Conservation (phyloP, 23 tunicate species). For the Botrylloides violaceus region DNA sequence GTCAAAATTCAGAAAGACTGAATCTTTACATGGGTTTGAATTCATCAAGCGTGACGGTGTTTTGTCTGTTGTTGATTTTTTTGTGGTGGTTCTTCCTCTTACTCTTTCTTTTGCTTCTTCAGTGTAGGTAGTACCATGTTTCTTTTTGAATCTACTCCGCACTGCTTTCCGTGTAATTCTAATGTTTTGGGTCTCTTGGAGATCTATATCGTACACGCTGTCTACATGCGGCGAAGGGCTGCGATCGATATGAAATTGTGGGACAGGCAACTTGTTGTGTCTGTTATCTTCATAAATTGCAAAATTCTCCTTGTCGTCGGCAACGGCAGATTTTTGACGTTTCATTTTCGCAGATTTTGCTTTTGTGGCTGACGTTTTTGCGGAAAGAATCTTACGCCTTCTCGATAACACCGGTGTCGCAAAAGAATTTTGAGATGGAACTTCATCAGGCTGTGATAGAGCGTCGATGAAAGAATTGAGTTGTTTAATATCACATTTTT, state of each 20-base stretch:
- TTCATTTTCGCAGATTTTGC: not conserved
- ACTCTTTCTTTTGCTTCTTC: conserved; percentile 36
- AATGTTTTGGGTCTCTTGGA: conserved; percentile 28
- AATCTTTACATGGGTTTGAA: too few species aligned
- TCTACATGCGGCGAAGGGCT: not conserved
- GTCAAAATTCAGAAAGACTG: not conserved
- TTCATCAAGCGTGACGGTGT: not conserved
- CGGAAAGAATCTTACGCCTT: not conserved
- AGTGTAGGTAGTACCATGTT: conserved; percentile 47
- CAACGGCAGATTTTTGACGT: not conserved
- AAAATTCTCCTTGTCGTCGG: not conserved
- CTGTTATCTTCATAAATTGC: not conserved
- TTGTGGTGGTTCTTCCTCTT: not conserved
- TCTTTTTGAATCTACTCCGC: conserved; percentile 14
- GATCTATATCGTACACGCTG: not conserved
- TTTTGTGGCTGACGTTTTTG: not conserved
- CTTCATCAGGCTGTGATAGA: not conserved
- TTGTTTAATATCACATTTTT: not conserved
- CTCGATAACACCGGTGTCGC: not conserved
- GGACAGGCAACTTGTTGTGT: not conserved
- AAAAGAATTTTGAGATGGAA: not conserved
- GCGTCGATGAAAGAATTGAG: not conserved
- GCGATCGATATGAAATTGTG: not conserved
- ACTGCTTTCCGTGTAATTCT: conserved; percentile 39
- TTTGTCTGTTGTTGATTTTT: not conserved